Evolutionary conservation across 2,888 invertebrate species (phyloP).

Genomic region (Notodonta ziczac): DNA sequence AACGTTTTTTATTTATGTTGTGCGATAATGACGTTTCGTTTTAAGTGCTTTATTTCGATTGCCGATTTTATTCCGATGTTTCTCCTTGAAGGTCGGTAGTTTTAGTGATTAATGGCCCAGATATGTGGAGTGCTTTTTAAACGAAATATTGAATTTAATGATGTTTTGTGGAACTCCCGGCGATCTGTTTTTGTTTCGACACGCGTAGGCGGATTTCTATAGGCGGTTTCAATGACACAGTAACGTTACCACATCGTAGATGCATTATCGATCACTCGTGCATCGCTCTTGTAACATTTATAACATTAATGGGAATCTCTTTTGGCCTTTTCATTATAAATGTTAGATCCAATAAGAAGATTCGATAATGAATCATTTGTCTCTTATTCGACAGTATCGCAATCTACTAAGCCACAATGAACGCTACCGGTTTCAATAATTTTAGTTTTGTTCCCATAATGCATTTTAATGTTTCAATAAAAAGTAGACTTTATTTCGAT

Average conservation of each 20-base stretch:
- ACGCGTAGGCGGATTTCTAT: slow-evolving; percentile 62
- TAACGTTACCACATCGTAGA: slow-evolving; percentile 60
- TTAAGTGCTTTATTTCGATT: slow-evolving; percentile 85
- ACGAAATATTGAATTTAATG: slow-evolving; percentile 84
- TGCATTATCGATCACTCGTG: slow-evolving; percentile 59
- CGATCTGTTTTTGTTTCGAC: slow-evolving; percentile 66
- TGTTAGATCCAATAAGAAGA: slow-evolving; percentile 27
- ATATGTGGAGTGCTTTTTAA: slow-evolving; percentile 84
- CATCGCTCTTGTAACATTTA: slow-evolving; percentile 33
- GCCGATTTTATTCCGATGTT: slow-evolving; percentile 83
- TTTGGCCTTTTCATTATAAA: slow-evolving; percentile 47
- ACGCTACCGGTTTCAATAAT: slow-evolving; percentile 3
- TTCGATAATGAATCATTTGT: slow-evolving; percentile 3
- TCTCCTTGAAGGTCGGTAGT: slow-evolving; percentile 82
- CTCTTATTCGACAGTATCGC: slow-evolving; percentile 11
- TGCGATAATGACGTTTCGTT: slow-evolving; percentile 84
- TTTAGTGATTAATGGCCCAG: slow-evolving; percentile 83
- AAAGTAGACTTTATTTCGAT: too few species aligned
- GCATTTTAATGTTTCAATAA: not conserved
- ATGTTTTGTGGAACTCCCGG: slow-evolving; percentile 76
- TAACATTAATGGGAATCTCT: slow-evolving; percentile 9
- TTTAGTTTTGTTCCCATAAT: not conserved
- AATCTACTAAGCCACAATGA: not conserved
- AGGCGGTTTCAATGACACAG: slow-evolving; percentile 61
- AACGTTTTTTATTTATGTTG: slow-evolving; percentile 82